Evolutionary conservation across 2,888 invertebrate species (phyloP), one percentile per base, ranked within the genome.

Genomic region (Netelia melanura): DNA sequence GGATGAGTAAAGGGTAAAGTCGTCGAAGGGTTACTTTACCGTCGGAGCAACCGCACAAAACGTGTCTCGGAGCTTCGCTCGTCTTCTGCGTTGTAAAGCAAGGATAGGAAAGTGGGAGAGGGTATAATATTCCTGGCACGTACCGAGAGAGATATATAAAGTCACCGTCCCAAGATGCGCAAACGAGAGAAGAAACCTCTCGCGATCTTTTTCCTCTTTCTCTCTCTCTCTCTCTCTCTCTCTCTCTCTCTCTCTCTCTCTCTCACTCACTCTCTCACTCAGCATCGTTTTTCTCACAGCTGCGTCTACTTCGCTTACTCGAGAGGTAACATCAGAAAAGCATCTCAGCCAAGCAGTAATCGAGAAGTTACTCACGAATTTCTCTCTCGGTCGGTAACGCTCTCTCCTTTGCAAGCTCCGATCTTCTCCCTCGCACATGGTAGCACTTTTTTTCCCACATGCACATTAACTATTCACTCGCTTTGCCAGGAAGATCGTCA

Each of bases 321-420:
- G 44, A 2, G 14, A 14, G 10, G n/a, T 44, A 61, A 21, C 11
- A 43, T 61, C 54, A 65, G 54, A 52, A 65, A n/a, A 78, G 48
- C 48, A 56, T 17, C 44, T 71, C 21, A 48, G 44, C 14, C 74
- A 72, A 30, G 44, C 82, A 38, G 76, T 82, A 85, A 85, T 85
- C 85, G 85, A 65, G 17, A 80, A 80, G 82, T 85, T 85, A 82
- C 85, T 79, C 79, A 67, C 79, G 79, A 85, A 82, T 85, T 82
- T 80, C 72, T 75, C 23, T 81, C 30, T 25, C n/a, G 14, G 30
- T 30, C 52, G 44, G 48, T 74, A 74, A 83, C 23, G 23, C 54
- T 25, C 81, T 52, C 54, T 23, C 56, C 44, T 65, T 58, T 54
- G 11, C 74, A 11, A 21, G 30, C 68, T 11, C 21, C 64, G 38